These are phyloP conservation scores for Microplitis deprimator DNA, from an alignment of 2,888 invertebrate genomes.

Conservation along the genomic window DNA sequence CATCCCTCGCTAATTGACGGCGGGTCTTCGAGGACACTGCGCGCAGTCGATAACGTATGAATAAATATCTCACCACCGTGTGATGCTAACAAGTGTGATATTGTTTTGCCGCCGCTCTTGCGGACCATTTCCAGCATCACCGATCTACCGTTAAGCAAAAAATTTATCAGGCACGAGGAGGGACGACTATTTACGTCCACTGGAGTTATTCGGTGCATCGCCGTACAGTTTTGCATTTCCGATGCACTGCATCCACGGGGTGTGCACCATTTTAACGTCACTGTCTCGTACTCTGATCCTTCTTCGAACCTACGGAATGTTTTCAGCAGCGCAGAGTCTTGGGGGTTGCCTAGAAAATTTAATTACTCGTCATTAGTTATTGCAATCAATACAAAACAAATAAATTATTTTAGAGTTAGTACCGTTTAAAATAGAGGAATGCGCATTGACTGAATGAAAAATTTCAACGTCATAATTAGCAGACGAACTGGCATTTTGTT, in stretches of 20 bases:
- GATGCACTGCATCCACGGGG: slow-evolving; percentile 88
- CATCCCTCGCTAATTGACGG: slow-evolving; percentile 96
- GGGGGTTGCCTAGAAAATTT: slow-evolving; percentile 70
- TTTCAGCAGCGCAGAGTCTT: slow-evolving; percentile 77
- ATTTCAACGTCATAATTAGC: slow-evolving; percentile 99
- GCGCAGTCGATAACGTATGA: slow-evolving; percentile 87
- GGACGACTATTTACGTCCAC: slow-evolving; percentile 97
- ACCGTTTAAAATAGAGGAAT: slow-evolving; percentile 83
- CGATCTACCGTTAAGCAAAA: slow-evolving; percentile 94
- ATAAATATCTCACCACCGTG: slow-evolving; percentile 98
- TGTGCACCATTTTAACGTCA: slow-evolving; percentile 97
- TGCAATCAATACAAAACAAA: slow-evolving; percentile 10
- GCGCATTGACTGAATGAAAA: slow-evolving; percentile 90
- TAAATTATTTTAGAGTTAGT: background rate
- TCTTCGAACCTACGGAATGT: slow-evolving; percentile 77
- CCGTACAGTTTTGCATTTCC: slow-evolving; percentile 87
- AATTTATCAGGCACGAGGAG: slow-evolving; percentile 97
- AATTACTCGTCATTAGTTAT: slow-evolving; percentile 27
- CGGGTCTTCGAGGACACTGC: slow-evolving; percentile 93
- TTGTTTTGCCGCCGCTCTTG: slow-evolving; percentile 88
- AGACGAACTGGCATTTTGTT: slow-evolving; percentile 97
- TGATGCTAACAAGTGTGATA: slow-evolving; percentile 93
- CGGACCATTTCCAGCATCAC: slow-evolving; percentile 92
- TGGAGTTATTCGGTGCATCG: slow-evolving; percentile 92
- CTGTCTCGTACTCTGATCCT: slow-evolving; percentile 84